Evolutionary conservation across 2,113 vertebrate genomes (phyloP).

Genomic region (Sterna hirundo): DNA sequence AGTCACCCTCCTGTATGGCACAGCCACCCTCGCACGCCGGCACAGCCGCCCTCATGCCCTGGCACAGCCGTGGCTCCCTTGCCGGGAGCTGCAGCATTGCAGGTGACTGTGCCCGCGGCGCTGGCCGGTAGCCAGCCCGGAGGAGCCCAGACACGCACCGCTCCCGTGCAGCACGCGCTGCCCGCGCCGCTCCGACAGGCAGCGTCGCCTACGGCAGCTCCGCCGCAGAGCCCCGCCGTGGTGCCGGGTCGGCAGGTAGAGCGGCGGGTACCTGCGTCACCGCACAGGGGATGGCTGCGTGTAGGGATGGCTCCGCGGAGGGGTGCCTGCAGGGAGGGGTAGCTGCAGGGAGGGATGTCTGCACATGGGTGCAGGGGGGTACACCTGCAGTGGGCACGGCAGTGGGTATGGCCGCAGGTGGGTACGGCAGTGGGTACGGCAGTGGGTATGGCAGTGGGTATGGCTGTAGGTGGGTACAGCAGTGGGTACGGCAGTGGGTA

Average conservation of each 20-base stretch:
- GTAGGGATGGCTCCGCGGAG: neutral
- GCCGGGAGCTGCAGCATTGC: neutral
- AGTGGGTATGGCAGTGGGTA: too few species aligned
- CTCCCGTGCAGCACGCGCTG: neutral
- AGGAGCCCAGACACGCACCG: neutral
- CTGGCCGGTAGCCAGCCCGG: neutral
- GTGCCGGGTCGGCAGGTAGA: neutral
- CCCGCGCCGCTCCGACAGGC: neutral
- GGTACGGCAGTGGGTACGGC: too few species aligned
- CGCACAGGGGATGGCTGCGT: rapidly evolving
- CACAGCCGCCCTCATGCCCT: neutral
- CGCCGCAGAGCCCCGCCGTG: neutral
- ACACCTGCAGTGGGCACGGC: neutral
- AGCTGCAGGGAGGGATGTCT: neutral
- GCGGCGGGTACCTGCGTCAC: rapidly evolving
- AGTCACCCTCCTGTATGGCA: neutral
- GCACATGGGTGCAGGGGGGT: neutral
- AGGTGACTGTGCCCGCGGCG: neutral
- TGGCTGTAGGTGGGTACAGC: too few species aligned
- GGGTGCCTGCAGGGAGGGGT: too few species aligned
- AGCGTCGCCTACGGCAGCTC: neutral
- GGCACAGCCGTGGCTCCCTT: neutral
- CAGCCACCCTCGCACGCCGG: neutral
- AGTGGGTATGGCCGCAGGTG: too few species aligned
- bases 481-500: too few species aligned